Percentiles rank a stretch among this genome's conserved stretches.
Evolutionary conservation across 2,888 invertebrate species (phyloP).

Genomic region (Hirtodrosophila alboralis): DNA sequence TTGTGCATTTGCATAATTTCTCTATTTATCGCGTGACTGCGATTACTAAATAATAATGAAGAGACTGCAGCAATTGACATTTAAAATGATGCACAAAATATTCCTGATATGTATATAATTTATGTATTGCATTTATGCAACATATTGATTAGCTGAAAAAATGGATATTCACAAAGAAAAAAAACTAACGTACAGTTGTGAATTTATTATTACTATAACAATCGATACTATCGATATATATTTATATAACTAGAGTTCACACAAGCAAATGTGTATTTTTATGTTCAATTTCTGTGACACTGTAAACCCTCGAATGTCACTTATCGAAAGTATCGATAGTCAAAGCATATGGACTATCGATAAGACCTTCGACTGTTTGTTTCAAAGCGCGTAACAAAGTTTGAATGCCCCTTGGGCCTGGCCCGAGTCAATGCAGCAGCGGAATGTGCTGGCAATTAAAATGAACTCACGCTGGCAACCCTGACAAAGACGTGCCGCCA

Average conservation of each 20-base stretch:
- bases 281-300: background rate
- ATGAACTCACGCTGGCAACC: slow-evolving; percentile 77
- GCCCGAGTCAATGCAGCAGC: slow-evolving; percentile 12
- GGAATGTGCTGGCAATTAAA: slow-evolving; percentile 75
- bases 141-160: too few relatives aligned
- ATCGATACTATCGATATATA: slow-evolving; percentile 4
- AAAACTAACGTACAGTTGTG: too few relatives aligned
- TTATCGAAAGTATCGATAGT: slow-evolving; percentile 26
- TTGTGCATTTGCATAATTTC: background rate
- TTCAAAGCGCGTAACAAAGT: slow-evolving; percentile 32
- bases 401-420: slow-evolving; percentile 45
- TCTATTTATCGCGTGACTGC: slow-evolving; percentile 15
- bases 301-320: background rate
- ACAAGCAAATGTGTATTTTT: too few relatives aligned
- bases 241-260: background rate
- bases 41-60: background rate
- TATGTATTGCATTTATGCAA: too few relatives aligned
- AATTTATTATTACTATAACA: too few relatives aligned
- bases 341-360: background rate
- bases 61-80: too few relatives aligned
- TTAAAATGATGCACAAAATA: too few relatives aligned
- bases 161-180: too few relatives aligned
- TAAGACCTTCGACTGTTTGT: slow-evolving; percentile 36
- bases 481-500: slow-evolving; percentile 68
- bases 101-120: too few relatives aligned